Evolutionary conservation across 2,888 invertebrate genomes (phyloP).

Genomic region (Diarsia mendica): DNA sequence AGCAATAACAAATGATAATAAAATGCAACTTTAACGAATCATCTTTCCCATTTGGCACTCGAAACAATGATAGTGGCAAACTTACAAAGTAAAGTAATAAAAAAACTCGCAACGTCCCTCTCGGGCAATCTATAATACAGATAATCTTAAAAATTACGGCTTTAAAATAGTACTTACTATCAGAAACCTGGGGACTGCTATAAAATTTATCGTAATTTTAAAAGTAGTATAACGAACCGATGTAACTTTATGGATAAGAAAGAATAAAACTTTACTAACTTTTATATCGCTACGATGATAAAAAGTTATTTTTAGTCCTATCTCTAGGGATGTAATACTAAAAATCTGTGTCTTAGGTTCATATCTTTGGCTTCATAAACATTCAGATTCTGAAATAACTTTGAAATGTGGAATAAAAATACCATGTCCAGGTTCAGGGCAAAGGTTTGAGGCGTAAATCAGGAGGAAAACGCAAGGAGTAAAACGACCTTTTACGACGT

Average conservation of each 20-base stretch:
- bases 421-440: not conserved
- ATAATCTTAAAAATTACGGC: conserved; percentile 41
- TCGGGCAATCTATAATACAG: conserved; percentile 8
- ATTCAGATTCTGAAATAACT: not conserved
- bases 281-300: conserved; percentile 26
- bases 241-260: conserved; percentile 33
- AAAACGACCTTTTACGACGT: too few species aligned
- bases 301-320: conserved; percentile 23
- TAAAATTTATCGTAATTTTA: conserved; percentile 57
- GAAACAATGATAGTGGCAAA: conserved; percentile 3
- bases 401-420: not conserved
- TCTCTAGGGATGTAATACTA: not conserved
- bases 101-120: conserved; percentile 20
- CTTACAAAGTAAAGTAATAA: conserved; percentile 24
- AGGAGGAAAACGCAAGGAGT: too few species aligned
- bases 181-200: conserved; percentile 26
- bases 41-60: not conserved
- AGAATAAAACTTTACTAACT: conserved; percentile 22
- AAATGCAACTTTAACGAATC: not conserved
- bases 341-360: not conserved
- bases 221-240: conserved; percentile 38
- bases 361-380: not conserved
- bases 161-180: conserved; percentile 47
- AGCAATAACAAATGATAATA: not conserved
- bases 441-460: not conserved